These are phyloP conservation scores for Synanthedon myopaeformis DNA, from an alignment of 2,888 invertebrate genomes.

Conservation along the genomic window DNA sequence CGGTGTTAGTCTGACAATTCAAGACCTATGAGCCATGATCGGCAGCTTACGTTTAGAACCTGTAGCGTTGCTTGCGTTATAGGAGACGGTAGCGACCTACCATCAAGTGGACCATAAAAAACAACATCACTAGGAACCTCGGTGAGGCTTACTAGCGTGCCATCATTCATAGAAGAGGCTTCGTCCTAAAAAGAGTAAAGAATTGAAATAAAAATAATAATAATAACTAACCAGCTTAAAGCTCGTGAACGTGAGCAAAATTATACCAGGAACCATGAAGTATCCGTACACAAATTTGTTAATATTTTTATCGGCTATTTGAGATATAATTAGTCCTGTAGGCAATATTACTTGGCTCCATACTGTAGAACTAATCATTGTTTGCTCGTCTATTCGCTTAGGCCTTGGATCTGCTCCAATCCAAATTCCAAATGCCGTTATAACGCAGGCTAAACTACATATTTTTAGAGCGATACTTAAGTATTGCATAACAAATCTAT, in stretches of 20 bases:
- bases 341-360: constrained; percentile 51
- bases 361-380: constrained; percentile 40
- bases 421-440: constrained; percentile 37
- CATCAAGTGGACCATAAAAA: too few relatives aligned
- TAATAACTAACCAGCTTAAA: constrained; percentile 21
- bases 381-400: constrained; percentile 40
- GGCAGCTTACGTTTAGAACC: too few relatives aligned
- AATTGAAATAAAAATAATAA: background rate
- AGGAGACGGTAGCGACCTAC: too few relatives aligned
- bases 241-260: constrained; percentile 26
- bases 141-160: background rate
- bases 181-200: background rate
- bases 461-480: constrained; percentile 24
- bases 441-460: constrained; percentile 24
- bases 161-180: background rate
- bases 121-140: too few relatives aligned
- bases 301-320: constrained; percentile 22
- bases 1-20: too few relatives aligned
- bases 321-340: constrained; percentile 37
- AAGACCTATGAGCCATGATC: too few relatives aligned
- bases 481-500: background rate
- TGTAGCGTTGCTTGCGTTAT: too few relatives aligned
- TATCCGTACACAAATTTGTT: constrained; percentile 27
- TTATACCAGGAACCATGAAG: constrained; percentile 27
- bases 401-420: constrained; percentile 32